Conservation (phyloP, 2,113 vertebrate species). For the Poicephalus gulielmi region DNA sequence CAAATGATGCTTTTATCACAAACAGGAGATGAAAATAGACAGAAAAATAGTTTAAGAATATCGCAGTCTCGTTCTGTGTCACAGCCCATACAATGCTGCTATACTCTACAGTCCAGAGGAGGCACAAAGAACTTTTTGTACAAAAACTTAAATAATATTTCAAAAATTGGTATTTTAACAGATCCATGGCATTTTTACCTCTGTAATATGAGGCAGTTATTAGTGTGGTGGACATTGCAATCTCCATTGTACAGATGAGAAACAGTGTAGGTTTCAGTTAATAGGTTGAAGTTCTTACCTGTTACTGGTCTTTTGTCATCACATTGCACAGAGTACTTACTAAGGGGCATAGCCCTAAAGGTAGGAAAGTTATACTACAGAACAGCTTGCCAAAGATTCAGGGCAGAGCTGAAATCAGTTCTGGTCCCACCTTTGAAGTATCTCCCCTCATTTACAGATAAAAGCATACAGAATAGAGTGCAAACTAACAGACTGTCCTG, state of each 20-base stretch:
- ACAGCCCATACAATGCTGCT: neutral
- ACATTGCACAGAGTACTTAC: accelerated
- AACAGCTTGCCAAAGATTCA: neutral
- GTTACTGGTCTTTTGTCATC: too few species aligned
- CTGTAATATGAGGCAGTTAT: neutral
- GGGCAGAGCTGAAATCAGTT: neutral
- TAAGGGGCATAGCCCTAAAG: neutral
- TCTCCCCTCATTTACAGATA: neutral
- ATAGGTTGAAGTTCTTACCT: neutral
- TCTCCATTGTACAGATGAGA: neutral
- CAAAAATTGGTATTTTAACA: neutral
- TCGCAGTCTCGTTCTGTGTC: neutral
- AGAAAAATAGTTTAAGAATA: neutral
- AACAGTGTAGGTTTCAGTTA: neutral
- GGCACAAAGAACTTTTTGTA: neutral
- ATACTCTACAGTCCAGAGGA: neutral
- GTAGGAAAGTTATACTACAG: neutral
- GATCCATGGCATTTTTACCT: neutral
- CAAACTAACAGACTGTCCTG: neutral
- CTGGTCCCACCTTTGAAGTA: neutral
- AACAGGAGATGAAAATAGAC: neutral
- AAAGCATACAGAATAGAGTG: neutral
- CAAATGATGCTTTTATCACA: neutral
- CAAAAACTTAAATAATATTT: neutral
- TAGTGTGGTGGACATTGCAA: neutral